phyloP scores from a whole-genome alignment of 2,888 invertebrate genomes.

The Allophyes oxyacanthae region DNA sequence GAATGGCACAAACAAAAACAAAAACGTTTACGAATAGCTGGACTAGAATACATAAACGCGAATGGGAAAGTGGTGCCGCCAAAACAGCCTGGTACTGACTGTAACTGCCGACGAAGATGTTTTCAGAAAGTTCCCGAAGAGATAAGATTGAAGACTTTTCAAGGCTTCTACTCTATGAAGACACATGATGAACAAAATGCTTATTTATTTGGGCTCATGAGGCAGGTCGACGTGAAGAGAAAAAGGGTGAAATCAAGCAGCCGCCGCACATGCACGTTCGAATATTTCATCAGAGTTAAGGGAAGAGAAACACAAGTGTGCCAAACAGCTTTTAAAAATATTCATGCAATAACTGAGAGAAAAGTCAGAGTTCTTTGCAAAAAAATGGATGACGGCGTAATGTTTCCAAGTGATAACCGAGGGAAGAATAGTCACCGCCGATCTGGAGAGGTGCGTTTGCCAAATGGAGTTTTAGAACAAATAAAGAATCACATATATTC shows the following conservation, averaged over 20 bases:
- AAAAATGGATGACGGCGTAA: constrained; percentile 89
- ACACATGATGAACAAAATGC: constrained; percentile 90
- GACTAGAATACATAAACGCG: constrained; percentile 88
- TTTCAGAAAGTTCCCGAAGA: constrained; percentile 87
- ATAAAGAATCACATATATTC: constrained; percentile 88
- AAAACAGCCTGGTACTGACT: constrained; percentile 87
- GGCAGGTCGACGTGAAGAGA: constrained; percentile 89
- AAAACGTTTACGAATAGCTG: constrained; percentile 87
- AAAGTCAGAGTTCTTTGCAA: constrained; percentile 89
- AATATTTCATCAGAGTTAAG: constrained; percentile 88
- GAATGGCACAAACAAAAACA: constrained; percentile 90
- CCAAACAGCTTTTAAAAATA: constrained; percentile 89
- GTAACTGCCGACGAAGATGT: constrained; percentile 87
- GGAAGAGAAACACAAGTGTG: constrained; percentile 89
- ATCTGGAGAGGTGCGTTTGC: constrained; percentile 86
- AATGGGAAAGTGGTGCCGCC: constrained; percentile 89
- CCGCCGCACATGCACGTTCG: constrained; percentile 88
- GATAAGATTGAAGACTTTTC: constrained; percentile 85
- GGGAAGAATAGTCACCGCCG: constrained; percentile 88
- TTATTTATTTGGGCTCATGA: constrained; percentile 89
- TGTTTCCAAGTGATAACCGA: constrained; percentile 89
- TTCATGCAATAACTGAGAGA: constrained; percentile 89
- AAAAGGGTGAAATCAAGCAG: constrained; percentile 88
- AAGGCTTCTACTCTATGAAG: constrained; percentile 89
- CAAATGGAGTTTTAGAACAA: constrained; percentile 84